Evolutionary conservation across 2,113 vertebrate species (phyloP), one percentile per base, ranked within the genome.

Genomic region (Isichthys henryi): DNA sequence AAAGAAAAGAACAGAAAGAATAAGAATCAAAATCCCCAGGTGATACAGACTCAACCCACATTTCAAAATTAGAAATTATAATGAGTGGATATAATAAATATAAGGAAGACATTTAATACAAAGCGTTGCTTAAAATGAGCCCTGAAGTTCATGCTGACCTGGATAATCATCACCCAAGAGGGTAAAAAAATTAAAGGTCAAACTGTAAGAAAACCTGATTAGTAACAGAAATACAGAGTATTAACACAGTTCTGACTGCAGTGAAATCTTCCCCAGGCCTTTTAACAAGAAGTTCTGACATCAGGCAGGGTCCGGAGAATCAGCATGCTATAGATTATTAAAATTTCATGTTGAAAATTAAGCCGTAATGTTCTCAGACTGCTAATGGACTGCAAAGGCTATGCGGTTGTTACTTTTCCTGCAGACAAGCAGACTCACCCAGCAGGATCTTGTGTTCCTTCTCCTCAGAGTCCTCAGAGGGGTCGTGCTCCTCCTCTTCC

Each of bases 381-480:
- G 17, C 49, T 87, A 87, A 87, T 53, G 50, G 85, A 53, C 48
- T 35, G 48, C 46, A 86, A 2, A 52, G 23, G 46, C 13, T 31
- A 35, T 35, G 85, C 2, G 85, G 85, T 56, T 35, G 15, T 35
- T 77, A 77, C 35, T 77, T 31, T 9, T 77, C 23, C 62, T 70
- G 27, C 39, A 66, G 87, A 83, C 31, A 6, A 10, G 27, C 46
- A 39, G 3, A 91, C 97, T 97, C 91, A 99, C 98, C 98, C 46
- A 99, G 94, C 70, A 99, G 96, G 90, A 99, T 98, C 45, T 97
- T 97, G 91, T 97, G 97, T 90, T 99, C 98, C 92, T 98, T 98
- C 92, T 97, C 97, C 90, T 96, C 96, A 0, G 95, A 95, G 27
- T 97, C 96, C 90, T 97, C 97, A 0, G 93, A 94, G 43, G 95